These are phyloP conservation scores for Pammene aurita DNA, from an alignment of 2,888 invertebrate species.

Conservation along the genomic window DNA sequence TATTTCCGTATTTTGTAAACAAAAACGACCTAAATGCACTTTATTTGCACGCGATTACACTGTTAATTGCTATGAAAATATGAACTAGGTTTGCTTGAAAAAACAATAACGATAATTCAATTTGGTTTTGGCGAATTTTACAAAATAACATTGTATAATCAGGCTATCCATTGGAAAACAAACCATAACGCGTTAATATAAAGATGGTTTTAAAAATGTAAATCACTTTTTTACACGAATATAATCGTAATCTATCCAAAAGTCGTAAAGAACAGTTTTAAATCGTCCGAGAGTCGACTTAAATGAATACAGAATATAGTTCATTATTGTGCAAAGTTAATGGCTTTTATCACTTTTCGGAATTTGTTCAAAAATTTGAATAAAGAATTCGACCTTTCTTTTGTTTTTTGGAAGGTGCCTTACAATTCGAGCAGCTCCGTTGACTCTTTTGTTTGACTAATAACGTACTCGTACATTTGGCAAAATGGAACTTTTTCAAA, in stretches of 20 bases:
- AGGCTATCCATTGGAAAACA: not conserved
- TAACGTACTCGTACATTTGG: not conserved
- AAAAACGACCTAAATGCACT: not conserved
- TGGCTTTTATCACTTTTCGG: not conserved
- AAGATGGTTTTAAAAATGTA: not conserved
- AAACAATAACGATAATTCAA: not conserved
- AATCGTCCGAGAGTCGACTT: not conserved
- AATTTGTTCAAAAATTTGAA: not conserved
- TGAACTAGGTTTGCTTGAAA: not conserved
- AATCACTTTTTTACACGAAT: not conserved
- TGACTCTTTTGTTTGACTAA: slow-evolving; percentile 14
- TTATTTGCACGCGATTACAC: not conserved
- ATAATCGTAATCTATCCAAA: not conserved
- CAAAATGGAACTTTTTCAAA: not conserved
- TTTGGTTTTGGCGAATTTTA: not conserved
- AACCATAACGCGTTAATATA: not conserved
- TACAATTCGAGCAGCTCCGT: slow-evolving; percentile 1
- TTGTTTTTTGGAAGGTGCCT: slow-evolving; percentile 10
- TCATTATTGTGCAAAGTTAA: not conserved
- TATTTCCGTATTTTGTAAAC: not conserved
- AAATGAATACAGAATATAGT: not conserved
- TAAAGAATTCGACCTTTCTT: slow-evolving; percentile 15
- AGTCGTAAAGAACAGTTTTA: not conserved
- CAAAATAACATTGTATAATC: not conserved
- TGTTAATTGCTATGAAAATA: not conserved